Base-by-base conservation (phyloP, 1,140 invertebrate species). In the Apis cerana region DNA sequence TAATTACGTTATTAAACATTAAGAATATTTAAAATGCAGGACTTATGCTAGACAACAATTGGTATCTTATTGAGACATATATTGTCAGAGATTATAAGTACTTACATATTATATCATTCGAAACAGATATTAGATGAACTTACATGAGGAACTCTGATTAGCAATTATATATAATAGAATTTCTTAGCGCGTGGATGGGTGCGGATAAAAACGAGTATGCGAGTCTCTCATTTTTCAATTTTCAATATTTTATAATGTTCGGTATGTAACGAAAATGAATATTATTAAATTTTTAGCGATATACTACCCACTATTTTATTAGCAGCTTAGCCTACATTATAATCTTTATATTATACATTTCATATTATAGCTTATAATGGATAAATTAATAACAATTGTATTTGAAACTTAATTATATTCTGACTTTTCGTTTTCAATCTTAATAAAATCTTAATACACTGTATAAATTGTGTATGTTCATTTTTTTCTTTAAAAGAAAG, bases 271-370 rank as follows among this genome's bases (percentile, higher is more conserved):
- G 58, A 83, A 88, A 69, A 69, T 77, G 76, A 21, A 85, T 85
- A 88, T 88, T 65, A 76, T 89, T 80, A 80, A 87, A 84, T 65
- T 89, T 88, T 79, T 69, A 82, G 86, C 72, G 58, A 86, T 75
- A 69, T 89, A 85, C 70, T 85, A 88, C 54, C 52, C 85, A 82
- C 64, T 85, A 87, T 80, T 84, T 84, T 90, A 89, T 70, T 87
- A 88, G 84, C 85, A 80, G 86, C 88, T 91, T 90, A 91, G 90
- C 77, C 77, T 90, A 90, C 75, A 83, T 90, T 88, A 65, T 91
- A 89, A 88, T 78, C 88, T 91, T 91, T 91, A 92, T 92, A 92
- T 91, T 83, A 88, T 91, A 91, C 76, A 86, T 89, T 91, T 92
- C 87, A 82, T 84, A 89, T 90, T 89, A 91, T 92, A 92, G 90